Conservation (phyloP, 2,888 invertebrate genomes). For the Phengaris alcon region DNA sequence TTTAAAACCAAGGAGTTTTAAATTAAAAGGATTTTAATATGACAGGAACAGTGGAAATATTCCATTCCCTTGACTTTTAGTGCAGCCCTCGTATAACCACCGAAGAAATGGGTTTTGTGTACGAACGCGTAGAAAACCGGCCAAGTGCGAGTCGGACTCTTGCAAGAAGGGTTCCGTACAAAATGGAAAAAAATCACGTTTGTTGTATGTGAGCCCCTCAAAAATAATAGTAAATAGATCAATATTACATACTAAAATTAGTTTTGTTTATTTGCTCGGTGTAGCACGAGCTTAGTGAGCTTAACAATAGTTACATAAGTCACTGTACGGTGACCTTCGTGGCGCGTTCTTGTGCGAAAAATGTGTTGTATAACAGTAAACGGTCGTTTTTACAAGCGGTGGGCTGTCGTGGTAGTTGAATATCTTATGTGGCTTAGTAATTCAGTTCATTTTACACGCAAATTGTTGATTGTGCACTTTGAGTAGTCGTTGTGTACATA, state of each 20-base stretch:
- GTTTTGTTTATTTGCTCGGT: slow-evolving; percentile 30
- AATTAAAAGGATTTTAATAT: too few relatives aligned
- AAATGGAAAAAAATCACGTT: too few relatives aligned
- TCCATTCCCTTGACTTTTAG: too few relatives aligned
- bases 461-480: not conserved
- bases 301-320: slow-evolving; percentile 58
- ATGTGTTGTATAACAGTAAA: slow-evolving; percentile 35
- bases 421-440: not conserved
- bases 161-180: too few relatives aligned
- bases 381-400: slow-evolving; percentile 11
- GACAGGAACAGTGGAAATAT: too few relatives aligned
- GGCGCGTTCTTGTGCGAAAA: slow-evolving; percentile 42
- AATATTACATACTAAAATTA: not conserved
- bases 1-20: too few relatives aligned
- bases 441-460: not conserved
- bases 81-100: too few relatives aligned
- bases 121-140: too few relatives aligned
- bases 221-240: too few relatives aligned
- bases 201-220: not conserved
- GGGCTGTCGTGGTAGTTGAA: not conserved
- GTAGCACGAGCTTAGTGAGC: slow-evolving; percentile 41
- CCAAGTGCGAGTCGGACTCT: too few relatives aligned
- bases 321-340: slow-evolving; percentile 65
- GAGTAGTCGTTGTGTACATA: too few relatives aligned
- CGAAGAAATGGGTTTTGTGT: too few relatives aligned